A percentile compares a stretch with the other conserved stretches of the same genome.
These are phyloP conservation scores for Marmota monax DNA, from an alignment of 2,113 vertebrate genomes.

Conservation along the genomic window DNA sequence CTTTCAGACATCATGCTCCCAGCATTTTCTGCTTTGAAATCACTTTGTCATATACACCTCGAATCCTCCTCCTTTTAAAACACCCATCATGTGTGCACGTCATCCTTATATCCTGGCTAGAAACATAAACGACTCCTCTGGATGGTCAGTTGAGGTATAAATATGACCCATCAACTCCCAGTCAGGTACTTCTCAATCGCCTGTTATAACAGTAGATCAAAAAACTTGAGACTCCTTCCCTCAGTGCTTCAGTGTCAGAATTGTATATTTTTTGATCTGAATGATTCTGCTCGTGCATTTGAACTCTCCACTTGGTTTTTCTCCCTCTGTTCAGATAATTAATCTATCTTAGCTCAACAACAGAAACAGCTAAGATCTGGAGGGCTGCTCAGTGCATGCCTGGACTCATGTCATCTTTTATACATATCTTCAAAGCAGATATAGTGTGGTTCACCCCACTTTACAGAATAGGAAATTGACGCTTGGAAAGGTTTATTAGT, in stretches of 20 bases:
- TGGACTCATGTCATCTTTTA: not conserved
- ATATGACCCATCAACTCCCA: not conserved
- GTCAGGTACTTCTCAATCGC: not conserved
- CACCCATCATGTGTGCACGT: rapidly evolving
- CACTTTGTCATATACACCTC: not conserved
- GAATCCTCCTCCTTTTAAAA: not conserved
- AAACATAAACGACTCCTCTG: not conserved
- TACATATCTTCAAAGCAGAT: not conserved
- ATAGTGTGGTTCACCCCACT: not conserved
- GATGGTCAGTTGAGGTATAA: not conserved
- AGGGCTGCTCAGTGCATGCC: not conserved
- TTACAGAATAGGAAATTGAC: not conserved
- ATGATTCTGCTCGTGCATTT: not conserved
- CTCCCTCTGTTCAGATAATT: not conserved
- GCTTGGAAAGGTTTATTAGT: not conserved
- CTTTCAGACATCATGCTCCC: not conserved
- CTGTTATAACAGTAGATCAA: not conserved
- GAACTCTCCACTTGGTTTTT: not conserved
- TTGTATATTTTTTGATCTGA: not conserved
- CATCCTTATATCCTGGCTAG: not conserved
- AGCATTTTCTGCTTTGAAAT: not conserved
- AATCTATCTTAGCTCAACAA: not conserved
- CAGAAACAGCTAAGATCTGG: not conserved
- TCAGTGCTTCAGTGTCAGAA: not conserved
- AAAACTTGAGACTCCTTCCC: not conserved